phyloP scores from a whole-genome alignment of 1,140 invertebrate species.

The Philotrypesis tridentata region DNA sequence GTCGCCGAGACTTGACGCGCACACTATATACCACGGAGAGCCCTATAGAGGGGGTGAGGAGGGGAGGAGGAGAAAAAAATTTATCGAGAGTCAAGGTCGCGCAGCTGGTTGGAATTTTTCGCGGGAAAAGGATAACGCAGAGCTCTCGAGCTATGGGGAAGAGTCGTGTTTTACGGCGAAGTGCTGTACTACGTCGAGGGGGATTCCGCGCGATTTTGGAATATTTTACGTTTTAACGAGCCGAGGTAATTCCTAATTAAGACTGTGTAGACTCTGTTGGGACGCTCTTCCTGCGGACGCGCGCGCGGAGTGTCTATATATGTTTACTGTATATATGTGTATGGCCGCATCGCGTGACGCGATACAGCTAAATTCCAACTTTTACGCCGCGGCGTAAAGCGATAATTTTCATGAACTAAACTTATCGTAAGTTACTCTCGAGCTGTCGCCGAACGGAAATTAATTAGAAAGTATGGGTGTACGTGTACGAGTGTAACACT shows the following conservation, averaged over 20 bases:
- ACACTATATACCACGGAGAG: too few species aligned
- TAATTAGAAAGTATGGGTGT: neutral
- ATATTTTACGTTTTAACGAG: neutral
- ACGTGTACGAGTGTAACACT: too few species aligned
- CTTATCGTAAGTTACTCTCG: neutral
- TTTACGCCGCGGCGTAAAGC: neutral
- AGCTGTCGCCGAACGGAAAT: neutral
- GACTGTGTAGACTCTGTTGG: neutral
- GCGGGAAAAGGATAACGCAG: neutral
- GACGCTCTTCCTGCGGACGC: neutral
- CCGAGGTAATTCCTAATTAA: slow-evolving; percentile 20
- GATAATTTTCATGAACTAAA: neutral
- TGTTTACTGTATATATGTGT: too few species aligned
- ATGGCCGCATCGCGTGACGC: neutral
- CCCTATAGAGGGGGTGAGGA: too few species aligned
- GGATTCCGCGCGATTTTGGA: neutral
- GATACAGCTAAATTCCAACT: neutral
- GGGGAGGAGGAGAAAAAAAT: neutral
- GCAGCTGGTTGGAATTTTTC: neutral
- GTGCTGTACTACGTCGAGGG: neutral
- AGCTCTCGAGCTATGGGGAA: neutral
- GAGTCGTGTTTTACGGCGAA: neutral
- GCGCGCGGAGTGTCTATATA: too few species aligned
- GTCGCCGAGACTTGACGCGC: too few species aligned
- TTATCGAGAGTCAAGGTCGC: neutral